These are phyloP conservation scores for Coilia nasus DNA, from an alignment of 2,797 vertebrate species.

Conservation along the genomic window DNA sequence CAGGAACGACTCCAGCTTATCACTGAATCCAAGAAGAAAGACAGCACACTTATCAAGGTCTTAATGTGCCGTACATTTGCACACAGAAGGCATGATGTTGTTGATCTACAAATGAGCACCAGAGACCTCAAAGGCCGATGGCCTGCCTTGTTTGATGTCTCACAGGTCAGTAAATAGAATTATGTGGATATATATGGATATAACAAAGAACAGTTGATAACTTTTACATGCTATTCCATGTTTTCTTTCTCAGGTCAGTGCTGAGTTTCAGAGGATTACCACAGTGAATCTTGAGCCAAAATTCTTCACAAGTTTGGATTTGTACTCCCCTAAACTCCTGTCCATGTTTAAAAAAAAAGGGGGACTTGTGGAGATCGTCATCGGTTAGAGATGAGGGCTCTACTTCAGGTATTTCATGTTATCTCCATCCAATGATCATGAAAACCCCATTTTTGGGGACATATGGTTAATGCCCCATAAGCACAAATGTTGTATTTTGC, in stretches of 20 bases:
- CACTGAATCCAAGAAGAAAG: slow-evolving; percentile 10
- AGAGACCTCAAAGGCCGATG: slow-evolving; percentile 49
- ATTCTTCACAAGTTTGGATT: slow-evolving; percentile 44
- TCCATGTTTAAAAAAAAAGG: slow-evolving; percentile 38
- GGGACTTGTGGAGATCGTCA: slow-evolving; percentile 39
- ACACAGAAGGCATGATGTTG: slow-evolving; percentile 31
- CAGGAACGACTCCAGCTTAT: not conserved
- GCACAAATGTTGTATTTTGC: not conserved
- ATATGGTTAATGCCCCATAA: not conserved
- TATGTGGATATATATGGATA: slow-evolving; percentile 28
- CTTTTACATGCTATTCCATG: not conserved
- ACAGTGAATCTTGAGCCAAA: slow-evolving; percentile 48
- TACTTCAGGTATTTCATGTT: slow-evolving; percentile 41
- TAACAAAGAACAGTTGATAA: slow-evolving; percentile 32
- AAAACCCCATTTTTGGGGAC: too few species aligned
- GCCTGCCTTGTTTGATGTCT: slow-evolving; percentile 46
- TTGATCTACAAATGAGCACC: slow-evolving; percentile 43
- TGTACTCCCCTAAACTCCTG: slow-evolving; percentile 41
- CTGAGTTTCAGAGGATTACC: slow-evolving; percentile 37
- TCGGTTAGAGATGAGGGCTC: slow-evolving; percentile 39
- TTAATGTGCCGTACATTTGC: slow-evolving; percentile 16
- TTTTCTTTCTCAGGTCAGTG: slow-evolving; percentile 30
- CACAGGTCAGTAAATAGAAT: slow-evolving; percentile 38
- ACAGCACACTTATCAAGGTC: not conserved
- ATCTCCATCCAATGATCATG: not conserved